A percentile compares a stretch with the other conserved stretches of the same genome.
These are phyloP conservation scores for Pangasius krempfi DNA, from an alignment of 2,797 vertebrate species.

Conservation along the genomic window DNA sequence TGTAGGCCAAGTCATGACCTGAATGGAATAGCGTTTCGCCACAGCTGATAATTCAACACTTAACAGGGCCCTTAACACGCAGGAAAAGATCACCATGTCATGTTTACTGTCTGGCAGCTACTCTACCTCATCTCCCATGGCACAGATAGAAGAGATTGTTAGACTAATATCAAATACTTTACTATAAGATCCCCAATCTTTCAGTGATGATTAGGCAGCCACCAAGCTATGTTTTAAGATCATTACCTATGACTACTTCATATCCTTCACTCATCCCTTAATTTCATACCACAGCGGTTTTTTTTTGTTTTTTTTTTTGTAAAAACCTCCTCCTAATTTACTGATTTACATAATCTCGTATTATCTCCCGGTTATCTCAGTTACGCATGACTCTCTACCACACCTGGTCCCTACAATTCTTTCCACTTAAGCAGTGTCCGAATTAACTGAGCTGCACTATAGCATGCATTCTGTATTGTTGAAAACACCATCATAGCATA, in stretches of 20 bases:
- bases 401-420: neutral
- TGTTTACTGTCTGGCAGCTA: neutral
- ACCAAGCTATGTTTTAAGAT: neutral
- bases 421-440: neutral
- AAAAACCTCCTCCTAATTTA: neutral
- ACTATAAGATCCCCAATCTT: neutral
- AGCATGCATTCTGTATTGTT: neutral
- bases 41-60: slow-evolving; percentile 14
- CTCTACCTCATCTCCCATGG: neutral
- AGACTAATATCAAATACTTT: neutral
- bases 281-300: neutral
- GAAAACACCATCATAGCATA: neutral
- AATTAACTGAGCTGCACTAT: neutral
- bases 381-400: neutral
- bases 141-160: neutral
- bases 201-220: neutral
- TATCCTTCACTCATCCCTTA: neutral
- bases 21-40: neutral
- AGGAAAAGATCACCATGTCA: slow-evolving; percentile 10
- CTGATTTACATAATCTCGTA: neutral
- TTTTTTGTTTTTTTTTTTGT: neutral
- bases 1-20: neutral
- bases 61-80: neutral
- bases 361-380: neutral
- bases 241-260: neutral